Base-by-base conservation (phyloP, 2,888 invertebrate species). In the Pristionchus entomophagus region DNA sequence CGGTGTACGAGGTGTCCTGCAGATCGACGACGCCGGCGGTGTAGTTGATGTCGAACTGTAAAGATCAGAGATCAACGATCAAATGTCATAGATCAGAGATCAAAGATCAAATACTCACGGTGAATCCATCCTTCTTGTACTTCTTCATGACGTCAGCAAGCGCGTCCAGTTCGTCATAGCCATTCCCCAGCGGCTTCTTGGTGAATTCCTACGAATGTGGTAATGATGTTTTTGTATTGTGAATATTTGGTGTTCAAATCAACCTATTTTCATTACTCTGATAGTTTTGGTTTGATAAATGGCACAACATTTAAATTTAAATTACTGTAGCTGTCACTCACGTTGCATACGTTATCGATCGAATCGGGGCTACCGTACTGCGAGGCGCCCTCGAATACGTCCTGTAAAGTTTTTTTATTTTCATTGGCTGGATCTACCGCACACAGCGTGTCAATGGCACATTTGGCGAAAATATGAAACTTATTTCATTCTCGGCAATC, bases 321-420 rank as follows among this genome's bases (percentile, higher is more conserved):
- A n/a, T n/a, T n/a, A n/a, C n/a, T n/a, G n/a, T n/a, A n/a, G n/a
- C n/a, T n/a, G n/a, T n/a, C n/a, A 17, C 49, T 80, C 41, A 80
- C 53, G 5, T n/a, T 51, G 41, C 82, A 82, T 38, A 82, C 3
- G 14, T 29, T n/a, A 12, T 59, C 32, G 14, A 82, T 29, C 22
- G 82, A 38, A 35, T n/a, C 22, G 59, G 69, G 69, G 41, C 38
- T 5, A 82, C 59, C 56, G 84, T 84, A 84, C 53, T 84, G 84
- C 32, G 84, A 41, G 1, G 84, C 62, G 49, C 65, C 65, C 65
- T 51, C 53, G 69, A 84, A 84, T 3, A n/a, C 17, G 26, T 35
- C 62, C 84, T 84, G 49, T 22, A 84, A 38, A 3, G 26, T 32
- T 26, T 59, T 29, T 45, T 32, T 19, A 65, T 35, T n/a, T 38